A percentile compares a stretch with the other conserved stretches of the same genome.
phyloP scores from a whole-genome alignment of 92 coral and sea anemone genomes.

The Palythoa grandis region DNA sequence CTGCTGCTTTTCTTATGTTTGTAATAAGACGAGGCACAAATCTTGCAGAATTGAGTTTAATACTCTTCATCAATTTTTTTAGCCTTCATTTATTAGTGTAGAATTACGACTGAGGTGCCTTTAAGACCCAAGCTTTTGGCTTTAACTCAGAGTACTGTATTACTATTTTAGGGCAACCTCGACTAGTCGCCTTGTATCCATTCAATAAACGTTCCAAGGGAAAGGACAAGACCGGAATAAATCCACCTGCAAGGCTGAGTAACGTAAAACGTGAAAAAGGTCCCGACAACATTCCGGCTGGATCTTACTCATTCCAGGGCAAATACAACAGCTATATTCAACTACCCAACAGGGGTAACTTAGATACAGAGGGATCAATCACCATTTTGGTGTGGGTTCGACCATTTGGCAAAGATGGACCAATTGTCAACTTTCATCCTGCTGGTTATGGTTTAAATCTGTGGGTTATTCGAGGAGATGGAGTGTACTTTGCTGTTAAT shows the following conservation, averaged over 20 bases:
- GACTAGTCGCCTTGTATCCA: slow-evolving; percentile 83
- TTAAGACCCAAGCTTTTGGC: not conserved
- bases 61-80: no score
- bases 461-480: slow-evolving; percentile 8
- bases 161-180: slow-evolving; percentile 61
- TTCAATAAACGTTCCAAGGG: slow-evolving; percentile 66
- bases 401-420: slow-evolving; percentile 32
- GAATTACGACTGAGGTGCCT: no score
- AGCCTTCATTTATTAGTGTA: no score
- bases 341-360: slow-evolving; percentile 70
- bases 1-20: no score
- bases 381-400: slow-evolving; percentile 35
- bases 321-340: slow-evolving; percentile 63
- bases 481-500: slow-evolving; percentile 12
- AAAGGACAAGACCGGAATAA: slow-evolving; percentile 75
- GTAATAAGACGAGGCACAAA: no score
- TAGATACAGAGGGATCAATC: slow-evolving; percentile 63
- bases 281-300: slow-evolving; percentile 20
- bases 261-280: slow-evolving; percentile 16
- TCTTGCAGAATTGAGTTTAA: no score
- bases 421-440: slow-evolving; percentile 41
- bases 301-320: slow-evolving; percentile 15
- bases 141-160: not conserved
- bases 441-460: slow-evolving; percentile 26
- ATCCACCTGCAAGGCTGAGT: slow-evolving; percentile 25